Evolutionary conservation across 2,888 invertebrate genomes (phyloP).

Genomic region (Macaria notata): DNA sequence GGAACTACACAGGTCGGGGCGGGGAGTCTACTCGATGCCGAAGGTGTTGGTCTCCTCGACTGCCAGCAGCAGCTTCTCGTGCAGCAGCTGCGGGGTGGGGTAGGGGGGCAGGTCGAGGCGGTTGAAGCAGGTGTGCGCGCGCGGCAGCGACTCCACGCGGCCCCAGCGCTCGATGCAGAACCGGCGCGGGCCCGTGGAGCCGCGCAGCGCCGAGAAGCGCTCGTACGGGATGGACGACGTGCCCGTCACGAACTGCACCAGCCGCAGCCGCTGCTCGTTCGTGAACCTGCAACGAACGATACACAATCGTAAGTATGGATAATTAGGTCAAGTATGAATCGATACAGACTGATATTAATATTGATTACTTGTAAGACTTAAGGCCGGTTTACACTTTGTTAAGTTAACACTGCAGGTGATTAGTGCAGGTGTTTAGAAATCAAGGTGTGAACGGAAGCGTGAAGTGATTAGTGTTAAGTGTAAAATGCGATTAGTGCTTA

Average conservation of each 20-base stretch:
- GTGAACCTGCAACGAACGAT: too few species aligned
- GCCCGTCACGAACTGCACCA: conserved; percentile 98
- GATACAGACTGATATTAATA: too few species aligned
- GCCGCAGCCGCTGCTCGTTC: conserved; percentile 95
- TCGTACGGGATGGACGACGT: conserved; percentile 99
- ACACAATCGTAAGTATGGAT: too few species aligned
- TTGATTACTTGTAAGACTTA: too few species aligned
- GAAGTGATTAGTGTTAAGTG: too few species aligned
- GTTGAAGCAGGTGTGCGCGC: conserved; percentile 99
- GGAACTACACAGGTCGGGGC: too few species aligned
- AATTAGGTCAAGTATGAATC: too few species aligned
- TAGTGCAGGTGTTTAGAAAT: too few species aligned
- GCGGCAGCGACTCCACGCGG: conserved; percentile 94
- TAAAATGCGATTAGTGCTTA: too few species aligned
- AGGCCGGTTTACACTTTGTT: too few species aligned
- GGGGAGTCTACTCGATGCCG: conserved; percentile 95
- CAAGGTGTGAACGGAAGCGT: too few species aligned
- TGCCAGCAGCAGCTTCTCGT: conserved; percentile 95
- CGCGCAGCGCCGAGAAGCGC: conserved; percentile 96
- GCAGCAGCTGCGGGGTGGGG: conserved; percentile 93
- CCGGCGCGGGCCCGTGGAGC: conserved; percentile 96
- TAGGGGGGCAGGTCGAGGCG: conserved; percentile 97
- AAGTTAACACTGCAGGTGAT: too few species aligned
- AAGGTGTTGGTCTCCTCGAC: conserved; percentile 98
- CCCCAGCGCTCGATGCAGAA: conserved; percentile 99